Base-by-base conservation (phyloP, 2,888 invertebrate genomes). In the Pristionchus arcanus region DNA sequence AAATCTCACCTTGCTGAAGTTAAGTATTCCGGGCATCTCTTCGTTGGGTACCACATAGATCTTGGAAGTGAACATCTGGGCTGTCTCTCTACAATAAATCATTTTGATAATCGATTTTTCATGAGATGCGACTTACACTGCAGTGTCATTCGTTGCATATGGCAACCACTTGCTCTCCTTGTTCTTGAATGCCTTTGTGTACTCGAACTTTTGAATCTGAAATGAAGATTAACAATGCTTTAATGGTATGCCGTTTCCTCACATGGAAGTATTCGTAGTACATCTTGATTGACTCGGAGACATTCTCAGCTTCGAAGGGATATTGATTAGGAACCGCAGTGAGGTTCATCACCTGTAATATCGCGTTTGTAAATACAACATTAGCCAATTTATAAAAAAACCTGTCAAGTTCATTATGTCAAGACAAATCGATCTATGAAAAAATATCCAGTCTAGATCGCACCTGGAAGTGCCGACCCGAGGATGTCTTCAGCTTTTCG, bases 201-300 rank as follows among this genome's bases (percentile, higher is more conserved):
- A 89, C 66, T 59, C 83, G 66, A 89, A 89, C 66, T 83, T 81
- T 81, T 83, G 83, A 19, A 89, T 53, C 89, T 88, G 71, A 15
- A 88, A 74, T 34, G 15, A n/a, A 55, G 16, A 25, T 1, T 19
- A 28, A 42, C 2, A 37, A 31, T 28, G 25, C 3, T 42, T 86
- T 59, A 34, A 37, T 7, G 2, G 21, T 37, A 37, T 7, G n/a
- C n/a, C n/a, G n/a, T 49, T 25, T 21, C 21, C 89, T 34, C 11
- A 89, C 89, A n/a, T 89, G 89, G 83, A 63, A 89, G 66, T 42
- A 63, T 49, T 89, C 42, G 66, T 81, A 89, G 89, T 89, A 89
- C 42, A 83, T 34, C 83, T 83, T 83, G 83, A 89, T 83, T 19
- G 89, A 77, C 49, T 81, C 63, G 13, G 87, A 88, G 34, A 74